A percentile compares a stretch with the other conserved stretches of the same genome.
phyloP scores from a whole-genome alignment of 2,113 vertebrate genomes.

The Mormyrus iriodes region DNA sequence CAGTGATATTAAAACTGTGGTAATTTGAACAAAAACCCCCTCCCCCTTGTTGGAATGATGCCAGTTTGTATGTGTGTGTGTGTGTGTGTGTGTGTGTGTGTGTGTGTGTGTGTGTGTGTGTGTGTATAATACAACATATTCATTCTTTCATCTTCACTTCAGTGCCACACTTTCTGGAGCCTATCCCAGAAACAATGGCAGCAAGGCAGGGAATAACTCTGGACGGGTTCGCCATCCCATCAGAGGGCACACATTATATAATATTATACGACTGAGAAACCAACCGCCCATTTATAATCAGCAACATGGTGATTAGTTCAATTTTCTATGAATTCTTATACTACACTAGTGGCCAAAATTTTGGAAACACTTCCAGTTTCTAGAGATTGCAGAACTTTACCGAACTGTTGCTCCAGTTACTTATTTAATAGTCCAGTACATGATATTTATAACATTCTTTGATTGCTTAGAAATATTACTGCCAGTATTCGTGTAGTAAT shows the following conservation, averaged over 20 bases:
- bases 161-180: not conserved
- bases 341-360: no score
- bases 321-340: not conserved
- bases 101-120: not conserved
- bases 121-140: no score
- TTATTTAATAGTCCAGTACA: no score
- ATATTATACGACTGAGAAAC: not conserved
- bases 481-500: no score
- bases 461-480: no score
- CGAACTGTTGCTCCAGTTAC: no score
- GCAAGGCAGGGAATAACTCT: not conserved
- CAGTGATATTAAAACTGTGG: not conserved
- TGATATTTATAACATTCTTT: no score
- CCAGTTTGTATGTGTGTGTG: not conserved
- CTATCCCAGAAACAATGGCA: not conserved
- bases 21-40: not conserved
- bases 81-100: not conserved
- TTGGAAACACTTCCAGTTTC: no score
- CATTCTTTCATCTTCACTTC: not conserved
- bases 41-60: not conserved
- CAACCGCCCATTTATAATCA: not conserved
- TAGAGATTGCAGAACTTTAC: no score
- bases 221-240: not conserved
- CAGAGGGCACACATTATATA: not conserved
- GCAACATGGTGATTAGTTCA: not conserved